Percentiles rank a stretch among this genome's conserved stretches.
Conservation (phyloP, 2,797 vertebrate species). For the Melanotaenia nigrans region DNA sequence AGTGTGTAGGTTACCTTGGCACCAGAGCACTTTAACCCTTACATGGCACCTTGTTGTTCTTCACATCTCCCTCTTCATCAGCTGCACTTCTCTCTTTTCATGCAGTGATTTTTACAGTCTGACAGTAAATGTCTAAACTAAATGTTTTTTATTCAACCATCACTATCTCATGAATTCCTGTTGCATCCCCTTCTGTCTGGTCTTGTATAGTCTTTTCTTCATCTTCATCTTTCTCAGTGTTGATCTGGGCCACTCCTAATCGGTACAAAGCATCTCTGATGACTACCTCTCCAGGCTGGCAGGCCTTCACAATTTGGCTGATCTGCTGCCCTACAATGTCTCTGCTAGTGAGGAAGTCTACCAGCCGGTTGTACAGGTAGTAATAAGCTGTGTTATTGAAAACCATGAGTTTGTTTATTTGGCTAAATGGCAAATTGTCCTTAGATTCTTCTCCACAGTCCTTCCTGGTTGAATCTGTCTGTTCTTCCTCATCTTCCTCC, state of each 20-base stretch:
- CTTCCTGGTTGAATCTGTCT: not conserved
- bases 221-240: slow-evolving; percentile 86
- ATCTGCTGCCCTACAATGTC: slow-evolving; percentile 96
- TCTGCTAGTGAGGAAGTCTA: slow-evolving; percentile 94
- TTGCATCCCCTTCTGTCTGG: slow-evolving; percentile 42
- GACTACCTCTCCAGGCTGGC: slow-evolving; percentile 95
- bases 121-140: not conserved
- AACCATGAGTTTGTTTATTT: slow-evolving; percentile 75
- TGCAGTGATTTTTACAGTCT: not conserved
- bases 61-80: not conserved
- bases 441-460: slow-evolving; percentile 18
- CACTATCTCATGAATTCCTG: slow-evolving; percentile 51
- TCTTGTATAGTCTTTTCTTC: slow-evolving; percentile 47
- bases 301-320: slow-evolving; percentile 89
- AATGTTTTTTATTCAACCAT: slow-evolving; percentile 42
- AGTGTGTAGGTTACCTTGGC: not conserved
- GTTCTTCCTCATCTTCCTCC: slow-evolving; percentile 44
- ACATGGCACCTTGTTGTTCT: not conserved
- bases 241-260: slow-evolving; percentile 95
- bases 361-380: slow-evolving; percentile 96
- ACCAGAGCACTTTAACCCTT: not conserved
- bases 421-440: slow-evolving; percentile 12
- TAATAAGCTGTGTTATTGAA: slow-evolving; percentile 95
- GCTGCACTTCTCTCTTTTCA: not conserved
- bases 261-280: slow-evolving; percentile 95